phyloP scores from a whole-genome alignment of 2,888 invertebrate species.

The Polydesmus complanatus region DNA sequence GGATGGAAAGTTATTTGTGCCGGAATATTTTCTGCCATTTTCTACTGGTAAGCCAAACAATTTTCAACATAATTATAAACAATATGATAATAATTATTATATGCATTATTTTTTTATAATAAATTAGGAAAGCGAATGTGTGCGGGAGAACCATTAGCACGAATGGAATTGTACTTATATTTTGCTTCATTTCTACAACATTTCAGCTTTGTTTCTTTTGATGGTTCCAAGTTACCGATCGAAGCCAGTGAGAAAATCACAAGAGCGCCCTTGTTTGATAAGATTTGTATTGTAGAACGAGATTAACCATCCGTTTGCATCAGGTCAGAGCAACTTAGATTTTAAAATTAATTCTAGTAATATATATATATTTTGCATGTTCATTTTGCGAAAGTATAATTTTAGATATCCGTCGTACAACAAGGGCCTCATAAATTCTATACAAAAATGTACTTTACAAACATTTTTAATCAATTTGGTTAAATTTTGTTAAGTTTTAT shows the following conservation, averaged over 20 bases:
- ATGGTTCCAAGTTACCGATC: background rate
- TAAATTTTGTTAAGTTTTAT: too few species aligned
- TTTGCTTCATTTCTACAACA: constrained; percentile 5
- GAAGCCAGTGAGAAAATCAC: background rate
- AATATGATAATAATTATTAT: background rate
- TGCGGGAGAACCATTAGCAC: background rate
- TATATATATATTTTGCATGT: too few species aligned
- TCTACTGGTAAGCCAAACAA: constrained; percentile 13
- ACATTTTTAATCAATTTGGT: too few species aligned
- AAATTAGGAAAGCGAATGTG: constrained; percentile 2
- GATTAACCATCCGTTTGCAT: too few species aligned
- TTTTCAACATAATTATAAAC: background rate
- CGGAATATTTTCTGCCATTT: constrained; percentile 14
- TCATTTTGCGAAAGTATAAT: too few species aligned
- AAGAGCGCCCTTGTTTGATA: background rate
- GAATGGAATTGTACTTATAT: constrained; percentile 1
- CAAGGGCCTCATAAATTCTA: too few species aligned
- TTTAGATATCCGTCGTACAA: too few species aligned
- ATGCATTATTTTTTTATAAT: background rate
- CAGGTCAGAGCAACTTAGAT: too few species aligned
- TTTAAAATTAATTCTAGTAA: too few species aligned
- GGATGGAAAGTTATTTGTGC: constrained; percentile 8
- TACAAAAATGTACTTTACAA: too few species aligned
- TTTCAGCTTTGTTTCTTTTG: background rate
- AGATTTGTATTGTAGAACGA: background rate